Base-by-base conservation (phyloP, 2,888 invertebrate genomes). In the Limenitis camilla region DNA sequence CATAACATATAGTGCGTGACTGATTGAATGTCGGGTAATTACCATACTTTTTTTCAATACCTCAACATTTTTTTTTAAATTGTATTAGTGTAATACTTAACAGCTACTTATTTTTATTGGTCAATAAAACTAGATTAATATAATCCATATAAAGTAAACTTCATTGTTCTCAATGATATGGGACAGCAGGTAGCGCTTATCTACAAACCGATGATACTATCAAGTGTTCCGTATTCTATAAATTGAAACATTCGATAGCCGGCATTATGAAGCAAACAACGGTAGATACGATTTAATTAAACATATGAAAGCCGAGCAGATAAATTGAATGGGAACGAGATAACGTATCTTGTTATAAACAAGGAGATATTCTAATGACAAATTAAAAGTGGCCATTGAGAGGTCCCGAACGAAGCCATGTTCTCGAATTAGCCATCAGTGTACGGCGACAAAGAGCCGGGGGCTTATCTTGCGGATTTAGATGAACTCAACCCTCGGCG, bases 401-500 rank as follows among this genome's bases (percentile, higher is more conserved):
- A 58, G 56, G 61, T 57, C 61, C 58, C 58, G 46, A 60, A 57
- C 47, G 62, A 60, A 57, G 55, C 56, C 58, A 58, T 53, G 62
- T 62, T 64, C 61, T 64, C 72, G 79, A 85, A 86, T 85, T 84
- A 83, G 85, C 81, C 72, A 83, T 85, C 79, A 73, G 68, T 64
- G 67, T 68, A 71, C 70, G 74, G 63, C 78, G 78, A 86, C 86
- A 86, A 86, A 82, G 83, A 81, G 79, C 75, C 71, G 66, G 66
- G 67, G 67, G 80, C 85, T 86, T 86, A 86, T 86, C 86, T 74
- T 67, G 61, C 71, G 79, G 86, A 83, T 86, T 86, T 85, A 82
- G 86, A 86, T 85, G 84, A 83, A 81, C 80, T 77, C 77, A 76
- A 80, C 85, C 86, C 86, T 76, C 78, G 72, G 72, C 78, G 81